Evolutionary conservation across 2,113 vertebrate species (phyloP).

Genomic region (Coptodon bakossiorum): DNA sequence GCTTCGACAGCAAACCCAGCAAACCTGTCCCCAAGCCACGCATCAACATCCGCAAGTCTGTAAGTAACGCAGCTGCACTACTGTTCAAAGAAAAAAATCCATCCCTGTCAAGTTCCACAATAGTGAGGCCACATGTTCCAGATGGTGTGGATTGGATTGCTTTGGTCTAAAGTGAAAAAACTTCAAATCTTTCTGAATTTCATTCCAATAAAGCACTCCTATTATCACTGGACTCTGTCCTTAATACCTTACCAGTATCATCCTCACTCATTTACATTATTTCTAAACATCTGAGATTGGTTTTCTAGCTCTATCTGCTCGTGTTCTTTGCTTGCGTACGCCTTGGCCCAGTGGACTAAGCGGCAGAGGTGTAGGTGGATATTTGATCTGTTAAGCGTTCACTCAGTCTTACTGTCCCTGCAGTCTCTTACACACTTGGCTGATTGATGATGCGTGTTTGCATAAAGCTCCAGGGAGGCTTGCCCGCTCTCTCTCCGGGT

Average conservation of each 20-base stretch:
- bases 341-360: background rate
- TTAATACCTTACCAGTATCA: background rate
- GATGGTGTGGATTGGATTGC: background rate
- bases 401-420: slow-evolving; percentile 36
- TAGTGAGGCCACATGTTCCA: background rate
- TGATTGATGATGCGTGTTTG: slow-evolving; percentile 62
- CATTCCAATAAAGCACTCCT: background rate
- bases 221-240: slow-evolving; percentile 1
- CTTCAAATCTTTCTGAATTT: background rate
- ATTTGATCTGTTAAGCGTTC: slow-evolving; percentile 53
- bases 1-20: slow-evolving; percentile 95
- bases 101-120: background rate
- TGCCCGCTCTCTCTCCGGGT: background rate
- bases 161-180: background rate
- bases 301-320: background rate
- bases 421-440: slow-evolving; percentile 32
- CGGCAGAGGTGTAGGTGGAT: slow-evolving; percentile 32
- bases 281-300: background rate
- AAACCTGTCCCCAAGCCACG: slow-evolving; percentile 98
- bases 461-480: slow-evolving; percentile 8
- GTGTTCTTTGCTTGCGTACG: background rate
- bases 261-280: background rate
- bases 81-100: background rate
- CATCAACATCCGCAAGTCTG: slow-evolving; percentile 96
- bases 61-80: slow-evolving; percentile 67